Conservation (phyloP, 2,888 invertebrate species). For the Halictus quadricinctus region DNA sequence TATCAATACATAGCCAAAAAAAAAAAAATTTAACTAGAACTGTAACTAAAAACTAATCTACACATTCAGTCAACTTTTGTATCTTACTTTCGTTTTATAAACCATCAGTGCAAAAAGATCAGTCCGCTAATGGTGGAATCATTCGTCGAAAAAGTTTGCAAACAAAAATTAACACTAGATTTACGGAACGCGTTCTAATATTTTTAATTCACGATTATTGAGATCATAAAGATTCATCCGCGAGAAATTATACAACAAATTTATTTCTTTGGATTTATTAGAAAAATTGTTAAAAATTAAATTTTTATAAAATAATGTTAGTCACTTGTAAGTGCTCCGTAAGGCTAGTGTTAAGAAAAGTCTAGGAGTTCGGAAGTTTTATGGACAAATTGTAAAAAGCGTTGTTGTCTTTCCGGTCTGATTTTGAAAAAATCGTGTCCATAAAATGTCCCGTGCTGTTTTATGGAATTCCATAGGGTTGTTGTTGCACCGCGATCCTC, state of each 20-base stretch:
- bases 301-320: not conserved
- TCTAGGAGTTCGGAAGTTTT: not conserved
- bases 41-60: not conserved
- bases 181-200: not conserved
- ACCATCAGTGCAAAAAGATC: not conserved
- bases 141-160: not conserved
- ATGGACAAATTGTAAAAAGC: not conserved
- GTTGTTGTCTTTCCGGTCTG: not conserved
- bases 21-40: not conserved
- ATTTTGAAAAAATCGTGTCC: not conserved
- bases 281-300: not conserved
- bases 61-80: not conserved
- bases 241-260: not conserved
- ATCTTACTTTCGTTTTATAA: not conserved
- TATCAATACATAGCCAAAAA: not conserved
- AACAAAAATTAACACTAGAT: not conserved
- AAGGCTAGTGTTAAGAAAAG: not conserved
- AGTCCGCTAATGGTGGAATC: not conserved
- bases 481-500: conserved; percentile 50
- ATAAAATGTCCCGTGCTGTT: not conserved
- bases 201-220: not conserved
- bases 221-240: not conserved
- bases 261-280: not conserved
- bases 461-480: conserved; percentile 42
- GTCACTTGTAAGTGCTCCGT: not conserved